Conservation (phyloP, 2,113 vertebrate genomes). For the Sitta europaea region DNA sequence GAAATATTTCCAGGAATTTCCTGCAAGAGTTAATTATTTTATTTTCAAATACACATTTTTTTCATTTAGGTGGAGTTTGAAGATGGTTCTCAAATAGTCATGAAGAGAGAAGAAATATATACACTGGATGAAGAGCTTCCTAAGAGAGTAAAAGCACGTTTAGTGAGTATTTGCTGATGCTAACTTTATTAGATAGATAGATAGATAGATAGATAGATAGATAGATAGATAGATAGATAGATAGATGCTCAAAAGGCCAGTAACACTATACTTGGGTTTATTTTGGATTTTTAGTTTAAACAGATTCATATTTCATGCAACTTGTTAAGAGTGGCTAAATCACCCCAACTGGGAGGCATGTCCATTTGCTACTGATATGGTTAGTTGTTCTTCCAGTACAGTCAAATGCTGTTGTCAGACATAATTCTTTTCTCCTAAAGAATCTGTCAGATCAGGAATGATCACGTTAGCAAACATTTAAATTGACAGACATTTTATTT, state of each 20-base stretch:
- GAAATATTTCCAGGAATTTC: not conserved
- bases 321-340: not conserved
- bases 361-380: not conserved
- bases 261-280: not conserved
- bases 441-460: not conserved
- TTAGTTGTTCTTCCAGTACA: not conserved
- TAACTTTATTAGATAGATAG: not conserved
- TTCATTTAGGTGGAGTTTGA: slow-evolving; percentile 91
- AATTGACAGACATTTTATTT: not conserved
- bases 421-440: not conserved
- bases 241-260: not conserved
- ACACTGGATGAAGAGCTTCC: slow-evolving; percentile 93
- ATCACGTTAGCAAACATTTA: not conserved
- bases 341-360: not conserved
- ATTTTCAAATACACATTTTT: not conserved
- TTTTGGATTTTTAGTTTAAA: not conserved
- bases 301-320: not conserved
- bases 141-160: slow-evolving; percentile 94
- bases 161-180: slow-evolving; percentile 80
- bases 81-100: slow-evolving; percentile 91
- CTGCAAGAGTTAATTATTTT: not conserved
- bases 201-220: no score
- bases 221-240: no score
- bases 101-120: slow-evolving; percentile 94
- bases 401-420: not conserved